Percentiles rank a stretch among this genome's conserved stretches.
These are phyloP conservation scores for Trichosurus vulpecula DNA, from an alignment of 2,797 vertebrate genomes.

Conservation along the genomic window DNA sequence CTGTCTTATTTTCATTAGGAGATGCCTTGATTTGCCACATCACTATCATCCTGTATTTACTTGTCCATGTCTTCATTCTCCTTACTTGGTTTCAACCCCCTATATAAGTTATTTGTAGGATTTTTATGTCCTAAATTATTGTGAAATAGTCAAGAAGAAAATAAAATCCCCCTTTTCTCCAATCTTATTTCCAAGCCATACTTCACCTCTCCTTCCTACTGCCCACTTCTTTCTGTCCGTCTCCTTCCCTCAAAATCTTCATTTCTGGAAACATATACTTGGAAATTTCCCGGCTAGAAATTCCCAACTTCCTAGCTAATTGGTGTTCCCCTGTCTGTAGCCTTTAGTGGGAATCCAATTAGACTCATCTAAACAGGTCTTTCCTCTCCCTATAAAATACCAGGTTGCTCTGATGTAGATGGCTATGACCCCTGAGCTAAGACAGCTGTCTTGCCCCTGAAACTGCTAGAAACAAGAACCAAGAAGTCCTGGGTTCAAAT, in stretches of 20 bases:
- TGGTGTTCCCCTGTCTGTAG: neutral
- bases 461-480: neutral
- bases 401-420: neutral
- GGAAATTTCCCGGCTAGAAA: too few species aligned
- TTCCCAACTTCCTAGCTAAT: too few species aligned
- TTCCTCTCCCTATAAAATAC: neutral
- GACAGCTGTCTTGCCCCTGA: neutral
- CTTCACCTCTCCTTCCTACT: too few species aligned
- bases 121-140: neutral
- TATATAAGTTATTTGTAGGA: neutral
- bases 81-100: neutral
- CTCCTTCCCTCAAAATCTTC: too few species aligned
- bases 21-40: neutral
- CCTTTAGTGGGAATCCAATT: neutral
- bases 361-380: neutral
- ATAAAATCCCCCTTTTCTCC: too few species aligned
- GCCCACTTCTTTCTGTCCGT: too few species aligned
- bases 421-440: neutral
- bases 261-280: too few species aligned
- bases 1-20: constrained; percentile 45
- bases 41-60: fast-evolving
- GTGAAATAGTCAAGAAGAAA: neutral
- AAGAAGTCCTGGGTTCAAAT: neutral
- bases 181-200: too few species aligned
- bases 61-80: neutral